These are phyloP conservation scores for Perizoma affinitatum DNA, from an alignment of 2,888 invertebrate genomes.

Conservation along the genomic window DNA sequence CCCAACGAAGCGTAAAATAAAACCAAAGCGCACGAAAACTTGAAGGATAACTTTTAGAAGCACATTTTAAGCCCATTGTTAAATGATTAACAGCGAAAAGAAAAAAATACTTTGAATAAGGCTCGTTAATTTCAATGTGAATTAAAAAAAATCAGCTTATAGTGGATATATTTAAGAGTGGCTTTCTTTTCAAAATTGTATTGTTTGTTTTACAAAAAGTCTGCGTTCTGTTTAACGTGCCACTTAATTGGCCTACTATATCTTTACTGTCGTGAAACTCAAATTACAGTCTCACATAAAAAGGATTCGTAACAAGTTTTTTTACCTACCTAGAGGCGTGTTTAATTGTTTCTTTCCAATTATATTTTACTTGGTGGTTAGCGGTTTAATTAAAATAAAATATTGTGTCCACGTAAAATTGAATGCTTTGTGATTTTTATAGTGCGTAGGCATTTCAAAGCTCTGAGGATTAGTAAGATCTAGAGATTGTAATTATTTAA, in stretches of 20 bases:
- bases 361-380: slow-evolving; percentile 29
- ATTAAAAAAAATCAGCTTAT: slow-evolving; percentile 21
- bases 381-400: slow-evolving; percentile 34
- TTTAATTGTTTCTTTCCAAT: slow-evolving; percentile 31
- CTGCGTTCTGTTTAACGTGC: slow-evolving; percentile 34
- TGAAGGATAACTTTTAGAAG: slow-evolving; percentile 28
- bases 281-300: slow-evolving; percentile 38
- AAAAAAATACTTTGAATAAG: slow-evolving; percentile 21
- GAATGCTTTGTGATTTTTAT: slow-evolving; percentile 12
- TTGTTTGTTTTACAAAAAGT: slow-evolving; percentile 34
- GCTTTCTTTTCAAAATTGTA: slow-evolving; percentile 30
- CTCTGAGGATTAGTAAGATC: too few relatives aligned
- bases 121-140: slow-evolving; percentile 31
- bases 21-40: slow-evolving; percentile 28
- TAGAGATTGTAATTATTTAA: too few relatives aligned
- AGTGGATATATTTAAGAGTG: slow-evolving; percentile 4
- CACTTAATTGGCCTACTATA: slow-evolving; percentile 40
- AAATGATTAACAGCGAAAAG: slow-evolving; percentile 25
- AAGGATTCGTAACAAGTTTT: slow-evolving; percentile 42
- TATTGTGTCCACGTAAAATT: slow-evolving; percentile 21
- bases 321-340: not conserved
- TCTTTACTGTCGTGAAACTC: slow-evolving; percentile 38
- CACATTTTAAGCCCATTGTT: slow-evolving; percentile 22
- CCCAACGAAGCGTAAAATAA: slow-evolving; percentile 14
- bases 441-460: slow-evolving; percentile 8